Base-by-base conservation (phyloP, 2,888 invertebrate species). In the Aphodius sticticus region DNA sequence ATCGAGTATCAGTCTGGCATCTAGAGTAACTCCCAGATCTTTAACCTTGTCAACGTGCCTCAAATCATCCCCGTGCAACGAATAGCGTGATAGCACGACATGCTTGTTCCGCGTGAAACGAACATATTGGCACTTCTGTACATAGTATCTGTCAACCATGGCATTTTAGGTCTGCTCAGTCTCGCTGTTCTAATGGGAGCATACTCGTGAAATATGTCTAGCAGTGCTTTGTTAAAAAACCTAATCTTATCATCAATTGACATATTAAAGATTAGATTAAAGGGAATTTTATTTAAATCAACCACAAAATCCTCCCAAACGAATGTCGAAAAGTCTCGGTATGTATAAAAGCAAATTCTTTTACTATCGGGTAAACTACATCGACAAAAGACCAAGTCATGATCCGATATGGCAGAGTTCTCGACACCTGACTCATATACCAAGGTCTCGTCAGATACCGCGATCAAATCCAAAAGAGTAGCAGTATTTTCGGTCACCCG, bases 101-200 rank as follows among this genome's bases (percentile, higher is more conserved):
- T n/a, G n/a, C n/a, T n/a, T n/a, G n/a, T n/a, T n/a, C n/a, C n/a
- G n/a, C n/a, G n/a, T n/a, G n/a, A n/a, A n/a, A n/a, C n/a, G n/a
- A n/a, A n/a, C n/a, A n/a, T n/a, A n/a, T n/a, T n/a, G n/a, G n/a
- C n/a, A n/a, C n/a, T n/a, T n/a, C n/a, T n/a, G n/a, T n/a, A n/a
- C n/a, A n/a, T n/a, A n/a, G n/a, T 70, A 16, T 70, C 70, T 16
- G 12, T 70, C 70, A 70, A 70, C 70, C 70, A 70, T 70, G 70
- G 70, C 70, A 70, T 70, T 70, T 9, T 70, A n/a, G 12, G 70
- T 70, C 16, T 70, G 16, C 70, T 70, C n/a, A 16, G 6, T 1
- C 16, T 70, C 9, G 16, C 70, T 6, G 70, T 70, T 70, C 16
- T 70, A 6, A 70, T 16, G 70, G 70, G 70, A 16, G 70, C 70